Percentiles rank a stretch among this genome's conserved stretches.
These are phyloP conservation scores for Acronicta leporina DNA, from an alignment of 2,888 invertebrate species.

Conservation along the genomic window DNA sequence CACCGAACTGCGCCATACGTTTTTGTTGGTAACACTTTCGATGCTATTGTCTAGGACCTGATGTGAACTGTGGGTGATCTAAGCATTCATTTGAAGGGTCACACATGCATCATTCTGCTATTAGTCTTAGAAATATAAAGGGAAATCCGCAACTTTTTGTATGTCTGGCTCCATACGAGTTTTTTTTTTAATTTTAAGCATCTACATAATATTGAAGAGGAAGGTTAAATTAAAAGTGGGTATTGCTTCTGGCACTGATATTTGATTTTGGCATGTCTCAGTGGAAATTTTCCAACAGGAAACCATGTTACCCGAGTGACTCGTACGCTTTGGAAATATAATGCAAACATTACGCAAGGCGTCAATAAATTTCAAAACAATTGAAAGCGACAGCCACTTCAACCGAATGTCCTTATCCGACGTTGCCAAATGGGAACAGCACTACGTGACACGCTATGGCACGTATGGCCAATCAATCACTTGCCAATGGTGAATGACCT, in stretches of 20 bases:
- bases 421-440: constrained; percentile 59
- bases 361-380: constrained; percentile 60
- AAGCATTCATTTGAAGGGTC: not conserved
- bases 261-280: constrained; percentile 4
- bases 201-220: too few relatives aligned
- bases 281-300: constrained; percentile 35
- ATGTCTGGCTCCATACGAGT: too few relatives aligned
- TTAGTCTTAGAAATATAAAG: not conserved
- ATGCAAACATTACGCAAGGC: constrained; percentile 43
- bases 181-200: too few relatives aligned
- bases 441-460: constrained; percentile 54
- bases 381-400: constrained; percentile 56
- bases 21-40: constrained; percentile 35
- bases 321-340: constrained; percentile 48
- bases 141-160: not conserved
- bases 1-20: constrained; percentile 20
- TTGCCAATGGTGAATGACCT: constrained; percentile 75
- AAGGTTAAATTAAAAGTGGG: not conserved
- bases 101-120: not conserved
- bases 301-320: constrained; percentile 29
- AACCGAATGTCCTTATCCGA: constrained; percentile 58
- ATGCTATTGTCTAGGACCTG: constrained; percentile 32
- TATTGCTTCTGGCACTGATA: constrained; percentile 5
- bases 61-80: constrained; percentile 10
- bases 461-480: constrained; percentile 77